Evolutionary conservation across 2,113 vertebrate species (phyloP).

Genomic region (Trogon melanurus): DNA sequence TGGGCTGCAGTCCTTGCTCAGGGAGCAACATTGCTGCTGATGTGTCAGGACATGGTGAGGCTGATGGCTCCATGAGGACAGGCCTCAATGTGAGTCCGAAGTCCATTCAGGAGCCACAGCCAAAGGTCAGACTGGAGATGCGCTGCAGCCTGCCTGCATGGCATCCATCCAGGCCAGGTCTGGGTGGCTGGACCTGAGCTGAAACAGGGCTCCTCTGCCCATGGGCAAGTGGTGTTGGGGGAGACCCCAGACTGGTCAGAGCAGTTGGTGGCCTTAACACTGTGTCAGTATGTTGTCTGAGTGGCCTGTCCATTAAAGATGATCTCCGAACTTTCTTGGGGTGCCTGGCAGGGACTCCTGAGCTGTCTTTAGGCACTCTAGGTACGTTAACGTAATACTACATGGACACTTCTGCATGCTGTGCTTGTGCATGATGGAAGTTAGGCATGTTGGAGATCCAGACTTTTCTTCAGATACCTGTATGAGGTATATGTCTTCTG

Average conservation of each 20-base stretch:
- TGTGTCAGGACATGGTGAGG: not conserved
- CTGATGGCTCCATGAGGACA: not conserved
- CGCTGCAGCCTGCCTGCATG: fast-evolving
- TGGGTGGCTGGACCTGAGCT: not conserved
- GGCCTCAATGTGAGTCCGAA: not conserved
- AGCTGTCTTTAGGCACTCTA: not conserved
- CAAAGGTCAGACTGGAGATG: not conserved
- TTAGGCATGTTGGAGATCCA: not conserved
- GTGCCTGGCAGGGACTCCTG: not conserved
- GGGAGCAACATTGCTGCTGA: fast-evolving
- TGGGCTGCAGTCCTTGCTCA: not conserved
- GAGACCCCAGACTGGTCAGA: not conserved
- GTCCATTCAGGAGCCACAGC: not conserved
- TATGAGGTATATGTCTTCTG: not conserved
- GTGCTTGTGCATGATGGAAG: not conserved
- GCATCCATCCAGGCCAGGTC: not conserved
- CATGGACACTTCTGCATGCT: not conserved
- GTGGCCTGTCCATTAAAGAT: not conserved
- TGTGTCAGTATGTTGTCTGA: not conserved
- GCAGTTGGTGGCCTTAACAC: not conserved
- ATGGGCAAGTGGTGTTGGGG: not conserved
- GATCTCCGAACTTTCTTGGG: not conserved
- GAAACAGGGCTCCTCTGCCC: not conserved
- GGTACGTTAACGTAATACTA: not conserved
- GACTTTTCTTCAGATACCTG: not conserved